Evolutionary conservation across 1,140 invertebrate genomes (phyloP), one percentile per base, ranked within the genome.

Genomic region (Apis laboriosa): DNA sequence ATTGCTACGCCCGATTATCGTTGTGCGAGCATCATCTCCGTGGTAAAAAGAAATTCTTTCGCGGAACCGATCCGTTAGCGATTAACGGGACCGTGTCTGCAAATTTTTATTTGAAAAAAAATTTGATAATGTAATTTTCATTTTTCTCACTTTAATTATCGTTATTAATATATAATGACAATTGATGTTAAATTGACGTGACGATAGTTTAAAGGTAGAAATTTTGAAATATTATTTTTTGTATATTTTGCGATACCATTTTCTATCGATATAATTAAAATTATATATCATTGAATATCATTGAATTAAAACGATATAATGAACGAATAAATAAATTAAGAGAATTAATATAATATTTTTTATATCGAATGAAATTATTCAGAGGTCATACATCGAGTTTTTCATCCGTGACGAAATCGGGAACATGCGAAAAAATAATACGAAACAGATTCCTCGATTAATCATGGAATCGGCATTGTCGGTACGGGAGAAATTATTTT

Each of bases 1-100:
- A 92, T 93, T 92, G 86, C 86, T 82, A 83, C 64, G 77, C 75
- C 81, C 87, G 87, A 88, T 88, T 88, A 84, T 84, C 83, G 80
- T 81, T 76, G 70, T 60, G 83, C 77, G 82, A 61, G 71, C 82
- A 88, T 73, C 78, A 85, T 88, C 80, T 79, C 76, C 67, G 53
- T 80, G 56, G 76, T 70, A 56, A 85, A 83, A 63, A 70, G 49
- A 49, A 51, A 67, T 68, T 55, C 76, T 56, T 71, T 55, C 67
- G 80, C 51, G 63, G 51, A 49, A 71, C 75, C 51, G 81, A 82
- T 82, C 58, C 72, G 24, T 8, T 13, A 12, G n/a, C 28, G 12
- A 2, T 70, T 77, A 77, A 82, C 74, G 74, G 64, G 56, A 68
- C 49, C 15, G 13, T 55, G 67, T 19, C 51, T 19, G 66, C 8